These are phyloP conservation scores for Epinotia ramella DNA, from an alignment of 2,888 invertebrate species.

Conservation along the genomic window DNA sequence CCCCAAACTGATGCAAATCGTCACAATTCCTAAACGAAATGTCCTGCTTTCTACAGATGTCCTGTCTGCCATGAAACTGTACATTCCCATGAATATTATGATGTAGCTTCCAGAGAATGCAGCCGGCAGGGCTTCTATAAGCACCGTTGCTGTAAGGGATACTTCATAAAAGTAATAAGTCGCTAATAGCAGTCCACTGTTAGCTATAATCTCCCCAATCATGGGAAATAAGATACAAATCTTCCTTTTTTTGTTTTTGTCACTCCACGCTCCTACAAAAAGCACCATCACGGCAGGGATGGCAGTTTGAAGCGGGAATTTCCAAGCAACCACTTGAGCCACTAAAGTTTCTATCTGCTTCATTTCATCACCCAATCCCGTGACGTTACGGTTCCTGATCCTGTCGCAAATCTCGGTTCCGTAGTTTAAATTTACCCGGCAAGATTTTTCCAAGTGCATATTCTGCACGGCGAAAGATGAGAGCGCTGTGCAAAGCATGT, in stretches of 20 bases:
- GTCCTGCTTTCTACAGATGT: constrained; percentile 86
- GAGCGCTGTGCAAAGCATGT: constrained; percentile 87
- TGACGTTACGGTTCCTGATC: constrained; percentile 72
- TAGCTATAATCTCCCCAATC: constrained; percentile 82
- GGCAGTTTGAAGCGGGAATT: constrained; percentile 85
- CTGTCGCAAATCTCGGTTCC: constrained; percentile 83
- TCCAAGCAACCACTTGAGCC: constrained; percentile 84
- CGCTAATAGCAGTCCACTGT: constrained; percentile 82
- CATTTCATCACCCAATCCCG: constrained; percentile 72
- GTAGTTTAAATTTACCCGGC: constrained; percentile 81
- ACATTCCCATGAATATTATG: constrained; percentile 86
- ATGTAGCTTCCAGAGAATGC: constrained; percentile 87
- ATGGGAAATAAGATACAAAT: constrained; percentile 86
- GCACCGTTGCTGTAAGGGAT: constrained; percentile 78
- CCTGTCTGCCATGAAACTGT: constrained; percentile 86
- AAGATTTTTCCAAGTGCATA: constrained; percentile 86
- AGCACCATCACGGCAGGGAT: constrained; percentile 85
- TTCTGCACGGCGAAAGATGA: constrained; percentile 87
- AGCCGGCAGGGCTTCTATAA: constrained; percentile 85
- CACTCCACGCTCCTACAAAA: constrained; percentile 87
- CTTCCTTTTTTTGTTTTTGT: constrained; percentile 85
- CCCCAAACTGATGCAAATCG: constrained; percentile 81
- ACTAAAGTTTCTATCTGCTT: constrained; percentile 80
- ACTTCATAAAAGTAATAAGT: constrained; percentile 84
- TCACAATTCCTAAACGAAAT: constrained; percentile 86